Evolutionary conservation across 2,888 invertebrate genomes (phyloP).

Genomic region (Adelphocoris suturalis): DNA sequence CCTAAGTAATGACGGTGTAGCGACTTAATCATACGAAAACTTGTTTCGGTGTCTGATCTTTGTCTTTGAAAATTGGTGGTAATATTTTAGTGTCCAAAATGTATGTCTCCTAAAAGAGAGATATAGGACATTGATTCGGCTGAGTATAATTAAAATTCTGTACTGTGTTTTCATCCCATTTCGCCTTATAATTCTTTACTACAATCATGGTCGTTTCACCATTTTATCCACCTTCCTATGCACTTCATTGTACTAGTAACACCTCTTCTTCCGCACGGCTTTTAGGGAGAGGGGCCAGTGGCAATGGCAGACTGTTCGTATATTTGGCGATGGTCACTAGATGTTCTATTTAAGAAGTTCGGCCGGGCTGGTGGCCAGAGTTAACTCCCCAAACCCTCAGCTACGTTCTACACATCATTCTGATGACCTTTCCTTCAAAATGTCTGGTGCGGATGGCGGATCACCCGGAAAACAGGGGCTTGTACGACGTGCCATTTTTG

Average conservation of each 20-base stretch:
- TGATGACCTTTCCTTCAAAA: constrained; percentile 69
- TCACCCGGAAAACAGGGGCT: not conserved
- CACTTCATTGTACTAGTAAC: not conserved
- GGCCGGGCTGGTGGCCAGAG: constrained; percentile 70
- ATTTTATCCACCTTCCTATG: not conserved
- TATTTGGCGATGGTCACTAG: constrained; percentile 71
- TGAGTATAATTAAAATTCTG: no score
- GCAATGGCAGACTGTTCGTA: constrained; percentile 69
- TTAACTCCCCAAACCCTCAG: constrained; percentile 34
- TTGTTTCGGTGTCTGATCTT: no score
- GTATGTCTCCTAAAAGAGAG: no score
- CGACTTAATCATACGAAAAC: no score
- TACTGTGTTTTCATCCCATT: no score
- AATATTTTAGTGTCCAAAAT: no score
- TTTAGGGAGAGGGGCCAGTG: constrained; percentile 22
- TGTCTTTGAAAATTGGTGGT: no score
- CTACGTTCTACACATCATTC: constrained; percentile 67
- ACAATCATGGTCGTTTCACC: no score
- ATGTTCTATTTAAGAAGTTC: constrained; percentile 70
- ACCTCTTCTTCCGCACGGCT: not conserved
- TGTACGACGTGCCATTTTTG: no score
- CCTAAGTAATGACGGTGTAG: no score
- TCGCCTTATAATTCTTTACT: no score
- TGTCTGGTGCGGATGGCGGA: constrained; percentile 14
- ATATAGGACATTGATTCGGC: no score